Conservation (phyloP, 2,113 vertebrate species). For the Podarcis raffonei region DNA sequence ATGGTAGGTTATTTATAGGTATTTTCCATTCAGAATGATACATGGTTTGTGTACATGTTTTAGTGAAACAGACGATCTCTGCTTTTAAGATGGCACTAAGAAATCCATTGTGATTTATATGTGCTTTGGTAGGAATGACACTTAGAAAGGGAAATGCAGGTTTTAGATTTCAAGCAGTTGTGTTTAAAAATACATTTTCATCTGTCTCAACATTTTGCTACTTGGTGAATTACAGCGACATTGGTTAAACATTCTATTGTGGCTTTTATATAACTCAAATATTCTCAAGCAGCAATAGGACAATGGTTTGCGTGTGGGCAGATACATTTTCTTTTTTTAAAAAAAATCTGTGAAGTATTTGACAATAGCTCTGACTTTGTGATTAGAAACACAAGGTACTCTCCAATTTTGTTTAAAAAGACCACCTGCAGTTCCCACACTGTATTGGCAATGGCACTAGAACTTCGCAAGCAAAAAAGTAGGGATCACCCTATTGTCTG, state of each 20-base stretch:
- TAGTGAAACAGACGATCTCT: slow-evolving; percentile 39
- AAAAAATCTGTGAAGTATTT: not conserved
- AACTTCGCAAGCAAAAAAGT: slow-evolving; percentile 54
- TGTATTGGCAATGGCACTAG: slow-evolving; percentile 43
- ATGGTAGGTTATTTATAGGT: slow-evolving; percentile 60
- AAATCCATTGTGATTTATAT: slow-evolving; percentile 50
- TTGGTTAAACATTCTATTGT: slow-evolving; percentile 55
- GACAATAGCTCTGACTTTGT: not conserved
- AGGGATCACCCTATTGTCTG: slow-evolving; percentile 76
- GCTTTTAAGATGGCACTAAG: slow-evolving; percentile 37
- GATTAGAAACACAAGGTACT: slow-evolving; percentile 2
- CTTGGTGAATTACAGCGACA: slow-evolving; percentile 39
- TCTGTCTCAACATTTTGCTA: slow-evolving; percentile 26
- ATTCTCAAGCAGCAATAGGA: slow-evolving; percentile 25
- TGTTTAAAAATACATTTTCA: slow-evolving; percentile 32
- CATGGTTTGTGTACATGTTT: slow-evolving; percentile 55
- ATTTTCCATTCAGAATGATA: slow-evolving; percentile 54
- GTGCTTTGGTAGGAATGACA: slow-evolving; percentile 29
- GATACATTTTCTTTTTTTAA: not conserved
- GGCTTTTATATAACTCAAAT: slow-evolving; percentile 64
- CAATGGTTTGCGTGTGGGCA: slow-evolving; percentile 14
- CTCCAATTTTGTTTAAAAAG: slow-evolving; percentile 10
- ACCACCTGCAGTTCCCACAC: slow-evolving; percentile 18
- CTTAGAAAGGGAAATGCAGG: slow-evolving; percentile 26
- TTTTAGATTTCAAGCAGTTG: slow-evolving; percentile 20